Evolutionary conservation across 1,140 invertebrate species (phyloP), one percentile per base, ranked within the genome.

Genomic region (Elysia chlorotica): DNA sequence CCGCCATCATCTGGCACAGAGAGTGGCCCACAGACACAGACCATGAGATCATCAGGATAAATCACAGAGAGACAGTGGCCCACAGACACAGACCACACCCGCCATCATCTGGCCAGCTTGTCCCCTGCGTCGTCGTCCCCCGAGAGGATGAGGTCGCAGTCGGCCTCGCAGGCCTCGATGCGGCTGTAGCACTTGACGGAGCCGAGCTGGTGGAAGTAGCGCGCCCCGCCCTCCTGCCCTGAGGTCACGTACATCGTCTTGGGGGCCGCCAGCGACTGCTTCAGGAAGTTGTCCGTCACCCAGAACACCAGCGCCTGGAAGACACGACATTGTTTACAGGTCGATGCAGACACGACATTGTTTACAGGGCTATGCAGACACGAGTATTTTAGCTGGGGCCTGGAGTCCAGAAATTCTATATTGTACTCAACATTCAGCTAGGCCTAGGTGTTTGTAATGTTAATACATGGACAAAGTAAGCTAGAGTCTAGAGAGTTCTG

Each of bases 91-190:
- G n/a, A n/a, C n/a, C 41, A 41, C 3, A 30, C 38, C 38, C 23
- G 10, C 25, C n/a, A 71, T 59, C 57, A 61, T 53, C 63, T 65
- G 36, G 3, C 25, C 30, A 75, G 59, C 21, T 70, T 30, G 0
- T 73, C 38, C 28, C 82, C 82, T n/a, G 53, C 71, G 36, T 90
- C 88, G 54, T 90, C 89, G 73, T 90, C 89, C 61, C 87, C 88
- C 2, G 89, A 89, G 36, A 89, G 80, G 30, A 89, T 73, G 35
- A 89, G 81, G 76, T 90, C 89, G 68, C 88, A 88, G 80, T 90
- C 90, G 65, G 88, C 88, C 71, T 89, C 88, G 37, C 86, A 86
- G 79, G 85, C 75, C 59, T 86, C 86, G 38, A 89, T 82, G 63
- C 86, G 86, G 63, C 89, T 86, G 79, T 90, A 91, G 65, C 79